These are phyloP conservation scores for Periophthalmus modestus DNA, from an alignment of 2,113 vertebrate species.

Conservation along the genomic window DNA sequence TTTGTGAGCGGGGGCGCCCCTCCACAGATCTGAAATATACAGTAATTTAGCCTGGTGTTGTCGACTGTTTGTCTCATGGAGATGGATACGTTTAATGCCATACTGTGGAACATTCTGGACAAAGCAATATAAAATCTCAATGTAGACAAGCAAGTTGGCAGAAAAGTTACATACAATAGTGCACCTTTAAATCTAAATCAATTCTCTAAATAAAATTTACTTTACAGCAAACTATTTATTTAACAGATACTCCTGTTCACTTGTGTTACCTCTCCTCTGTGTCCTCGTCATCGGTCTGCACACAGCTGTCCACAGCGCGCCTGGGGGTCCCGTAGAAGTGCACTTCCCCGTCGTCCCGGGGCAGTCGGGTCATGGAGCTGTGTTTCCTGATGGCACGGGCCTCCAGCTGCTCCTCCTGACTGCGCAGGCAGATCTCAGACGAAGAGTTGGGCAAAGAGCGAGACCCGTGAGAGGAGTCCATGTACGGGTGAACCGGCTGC, in stretches of 20 bases:
- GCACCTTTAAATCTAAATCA: too few relatives aligned
- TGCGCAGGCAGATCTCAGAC: conserved; percentile 92
- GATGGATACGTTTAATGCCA: too few relatives aligned
- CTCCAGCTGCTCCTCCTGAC: conserved; percentile 83
- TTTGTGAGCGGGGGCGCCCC: too few relatives aligned
- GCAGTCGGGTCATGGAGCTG: conserved; percentile 92
- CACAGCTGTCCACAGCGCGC: conserved; percentile 89
- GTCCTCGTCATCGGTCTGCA: conserved; percentile 96
- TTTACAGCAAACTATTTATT: too few relatives aligned
- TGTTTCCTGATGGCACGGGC: conserved; percentile 87
- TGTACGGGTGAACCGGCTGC: conserved; percentile 77
- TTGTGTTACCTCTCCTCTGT: conserved; percentile 82
- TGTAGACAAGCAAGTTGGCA: too few relatives aligned
- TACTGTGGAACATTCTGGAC: too few relatives aligned
- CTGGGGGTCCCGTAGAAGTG: conserved; percentile 80
- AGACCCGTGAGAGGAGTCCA: conserved; percentile 76
- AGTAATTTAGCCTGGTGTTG: too few relatives aligned
- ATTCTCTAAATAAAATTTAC: too few relatives aligned
- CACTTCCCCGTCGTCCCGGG: conserved; percentile 83
- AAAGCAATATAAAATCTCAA: too few relatives aligned
- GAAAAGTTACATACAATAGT: too few relatives aligned
- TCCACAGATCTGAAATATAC: too few relatives aligned
- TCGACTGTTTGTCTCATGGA: too few relatives aligned
- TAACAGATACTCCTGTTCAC: not conserved
- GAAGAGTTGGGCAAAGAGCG: conserved; percentile 87